Base-by-base conservation (phyloP, 1,140 invertebrate genomes). In the Helicorthomorpha holstii region DNA sequence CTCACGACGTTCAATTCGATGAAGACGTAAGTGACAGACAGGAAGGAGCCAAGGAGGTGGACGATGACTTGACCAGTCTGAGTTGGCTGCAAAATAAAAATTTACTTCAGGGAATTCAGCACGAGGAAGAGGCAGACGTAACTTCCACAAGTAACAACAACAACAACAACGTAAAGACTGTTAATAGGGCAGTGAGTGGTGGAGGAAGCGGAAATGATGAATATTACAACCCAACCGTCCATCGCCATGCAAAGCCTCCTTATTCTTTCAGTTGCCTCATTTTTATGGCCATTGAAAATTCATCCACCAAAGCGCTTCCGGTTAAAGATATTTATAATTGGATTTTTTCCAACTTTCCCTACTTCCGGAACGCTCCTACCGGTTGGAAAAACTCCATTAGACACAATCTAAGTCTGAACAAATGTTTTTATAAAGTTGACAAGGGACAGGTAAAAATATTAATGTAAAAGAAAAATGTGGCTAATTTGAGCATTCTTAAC, bases 311-410 rank as follows among this genome's bases (percentile, higher is more conserved):
- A 64, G 87, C 88, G 3, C 64, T 94, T 50, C 89, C 90, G 1
- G 91, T 96, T 0, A 93, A 93, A 63, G 92, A 96, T 66, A 95
- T 97, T 58, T 97, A 97, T 64, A 81, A 88, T n/a, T 97, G 92
- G 92, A 96, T 97, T 55, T 72, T 93, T 23, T 67, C 69, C 45
- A 66, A 74, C 50, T 76, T 75, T 58, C 63, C 71, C 0, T 76
- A 75, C 55, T 75, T 75, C 57, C 61, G 68, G 21, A 67, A 63
- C 23, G 61, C 72, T 16, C 73, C 73, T 1, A 70, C 70, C 7
- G 74, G 71, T 27, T 75, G 73, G 73, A 75, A 75, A 56, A 75
- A 75, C 57, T 75, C 74, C 7, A 71, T 75, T 1, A 64, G 73
- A 19, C 73, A 75, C 55, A 75, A 75, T 60, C 60, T 75, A 19